Percentiles rank a stretch among this genome's conserved stretches.
phyloP scores from a whole-genome alignment of 2,113 vertebrate species.

The Sminthopsis crassicaudata region DNA sequence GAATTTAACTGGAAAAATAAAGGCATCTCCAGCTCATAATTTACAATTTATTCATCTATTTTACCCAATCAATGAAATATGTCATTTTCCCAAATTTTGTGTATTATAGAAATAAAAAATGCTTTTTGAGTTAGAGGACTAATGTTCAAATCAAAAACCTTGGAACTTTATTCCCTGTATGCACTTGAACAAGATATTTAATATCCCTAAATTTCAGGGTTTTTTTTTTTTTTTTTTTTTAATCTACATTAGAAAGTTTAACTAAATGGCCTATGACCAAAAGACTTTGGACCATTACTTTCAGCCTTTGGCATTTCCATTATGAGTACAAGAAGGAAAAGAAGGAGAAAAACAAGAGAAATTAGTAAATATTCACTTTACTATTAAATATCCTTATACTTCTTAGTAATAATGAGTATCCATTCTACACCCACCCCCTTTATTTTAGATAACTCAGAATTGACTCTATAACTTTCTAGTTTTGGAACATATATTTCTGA shows the following conservation, averaged over 20 bases:
- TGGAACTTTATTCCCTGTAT: background rate
- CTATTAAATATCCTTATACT: background rate
- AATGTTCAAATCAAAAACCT: background rate
- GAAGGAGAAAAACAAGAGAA: background rate
- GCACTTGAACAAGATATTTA: background rate
- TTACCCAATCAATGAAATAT: background rate
- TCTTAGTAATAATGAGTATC: background rate
- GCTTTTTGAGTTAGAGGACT: background rate
- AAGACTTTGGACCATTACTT: background rate
- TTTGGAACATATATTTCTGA: conserved; percentile 42
- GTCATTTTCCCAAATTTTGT: background rate
- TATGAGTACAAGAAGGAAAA: background rate
- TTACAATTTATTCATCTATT: background rate
- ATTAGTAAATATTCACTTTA: background rate
- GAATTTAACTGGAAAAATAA: background rate
- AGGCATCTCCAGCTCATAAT: background rate
- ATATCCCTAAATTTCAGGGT: background rate
- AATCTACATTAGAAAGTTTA: background rate
- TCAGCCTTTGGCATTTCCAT: background rate
- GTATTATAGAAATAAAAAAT: background rate
- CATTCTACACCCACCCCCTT: background rate
- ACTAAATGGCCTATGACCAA: background rate
- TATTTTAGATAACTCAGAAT: background rate
- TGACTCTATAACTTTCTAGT: conserved; percentile 29
- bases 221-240: background rate